These are phyloP conservation scores for Ennomos quercinarius DNA, from an alignment of 2,888 invertebrate genomes.

Conservation along the genomic window DNA sequence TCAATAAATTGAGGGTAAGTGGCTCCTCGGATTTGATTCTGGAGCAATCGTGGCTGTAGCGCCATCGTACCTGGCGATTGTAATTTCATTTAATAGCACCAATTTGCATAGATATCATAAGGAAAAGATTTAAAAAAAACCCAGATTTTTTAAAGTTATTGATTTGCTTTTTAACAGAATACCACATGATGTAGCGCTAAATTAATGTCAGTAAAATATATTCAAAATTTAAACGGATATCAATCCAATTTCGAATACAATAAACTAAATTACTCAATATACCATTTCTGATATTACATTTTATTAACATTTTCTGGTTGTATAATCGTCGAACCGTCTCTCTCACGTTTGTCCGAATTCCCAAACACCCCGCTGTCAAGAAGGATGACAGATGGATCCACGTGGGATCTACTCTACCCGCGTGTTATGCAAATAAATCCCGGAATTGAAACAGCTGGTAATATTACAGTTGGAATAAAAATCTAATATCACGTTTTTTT, in stretches of 20 bases:
- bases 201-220: too few species aligned
- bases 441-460: constrained; percentile 1
- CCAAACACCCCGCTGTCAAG: constrained; percentile 4
- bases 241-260: too few species aligned
- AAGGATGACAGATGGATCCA: constrained; percentile 5
- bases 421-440: constrained; percentile 5
- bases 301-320: neutral
- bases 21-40: constrained; percentile 5
- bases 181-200: too few species aligned
- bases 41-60: neutral
- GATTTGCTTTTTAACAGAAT: too few species aligned
- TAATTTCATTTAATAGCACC: constrained; percentile 7
- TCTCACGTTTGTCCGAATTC: neutral
- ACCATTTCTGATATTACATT: too few species aligned
- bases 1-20: constrained; percentile 15
- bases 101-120: constrained; percentile 8
- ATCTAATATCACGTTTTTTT: too few species aligned
- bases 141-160: neutral
- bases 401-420: constrained; percentile 2
- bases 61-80: neutral
- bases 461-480: too few species aligned
- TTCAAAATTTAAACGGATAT: too few species aligned
- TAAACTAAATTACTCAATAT: too few species aligned
- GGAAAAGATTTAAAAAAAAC: constrained; percentile 1
- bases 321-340: neutral